phyloP scores from a whole-genome alignment of 2,113 vertebrate genomes.

The Canis aureus region DNA sequence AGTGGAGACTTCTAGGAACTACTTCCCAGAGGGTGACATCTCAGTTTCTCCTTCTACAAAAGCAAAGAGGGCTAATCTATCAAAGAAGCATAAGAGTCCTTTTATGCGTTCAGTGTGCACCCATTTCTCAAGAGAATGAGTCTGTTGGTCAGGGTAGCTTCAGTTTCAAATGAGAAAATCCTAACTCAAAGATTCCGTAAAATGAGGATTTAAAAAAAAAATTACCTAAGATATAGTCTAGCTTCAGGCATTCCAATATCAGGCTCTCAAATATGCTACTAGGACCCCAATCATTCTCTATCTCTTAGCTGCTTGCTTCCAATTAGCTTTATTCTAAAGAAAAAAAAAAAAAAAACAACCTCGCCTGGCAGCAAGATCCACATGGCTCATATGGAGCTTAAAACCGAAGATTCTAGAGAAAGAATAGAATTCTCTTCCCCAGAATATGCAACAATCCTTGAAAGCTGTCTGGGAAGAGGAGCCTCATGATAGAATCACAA shows the following conservation, averaged over 20 bases:
- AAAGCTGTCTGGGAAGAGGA: neutral
- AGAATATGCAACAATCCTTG: neutral
- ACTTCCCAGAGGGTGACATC: neutral
- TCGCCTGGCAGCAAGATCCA: neutral
- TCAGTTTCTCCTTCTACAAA: neutral
- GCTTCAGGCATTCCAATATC: conserved; percentile 13
- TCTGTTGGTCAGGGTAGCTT: neutral
- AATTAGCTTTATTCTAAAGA: neutral
- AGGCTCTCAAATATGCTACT: neutral
- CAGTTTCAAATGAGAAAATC: neutral
- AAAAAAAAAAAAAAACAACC: neutral
- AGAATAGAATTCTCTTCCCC: neutral
- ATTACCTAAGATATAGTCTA: neutral
- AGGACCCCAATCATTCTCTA: neutral
- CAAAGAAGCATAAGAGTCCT: neutral
- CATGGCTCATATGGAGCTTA: neutral
- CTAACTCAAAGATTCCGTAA: conserved; percentile 12
- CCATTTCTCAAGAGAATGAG: neutral
- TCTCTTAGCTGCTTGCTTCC: neutral
- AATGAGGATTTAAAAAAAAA: neutral
- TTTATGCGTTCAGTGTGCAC: neutral
- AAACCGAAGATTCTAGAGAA: neutral
- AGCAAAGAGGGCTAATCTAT: neutral
- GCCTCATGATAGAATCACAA: neutral
- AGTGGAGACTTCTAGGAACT: neutral